Conservation (phyloP, 2,797 vertebrate genomes). For the Karalla daura region DNA sequence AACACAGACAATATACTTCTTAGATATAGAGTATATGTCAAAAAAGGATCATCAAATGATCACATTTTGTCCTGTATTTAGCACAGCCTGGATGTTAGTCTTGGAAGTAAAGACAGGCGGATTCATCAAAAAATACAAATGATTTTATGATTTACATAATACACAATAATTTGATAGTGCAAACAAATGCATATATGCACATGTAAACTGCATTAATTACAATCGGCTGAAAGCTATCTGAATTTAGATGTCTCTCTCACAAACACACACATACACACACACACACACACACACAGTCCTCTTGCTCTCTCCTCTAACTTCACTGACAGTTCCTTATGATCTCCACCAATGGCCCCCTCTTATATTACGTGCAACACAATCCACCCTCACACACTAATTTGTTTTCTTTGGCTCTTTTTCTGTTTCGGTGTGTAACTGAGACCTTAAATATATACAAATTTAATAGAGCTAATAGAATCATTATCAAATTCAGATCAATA, state of each 20-base stretch:
- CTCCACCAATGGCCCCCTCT: conserved; percentile 75
- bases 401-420: conserved; percentile 82
- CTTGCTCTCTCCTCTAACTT: conserved; percentile 74
- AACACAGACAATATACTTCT: too few relatives aligned
- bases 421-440: conserved; percentile 81
- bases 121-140: too few relatives aligned
- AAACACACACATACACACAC: conserved; percentile 45
- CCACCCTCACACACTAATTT: conserved; percentile 85
- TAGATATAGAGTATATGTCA: too few relatives aligned
- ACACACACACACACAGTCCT: conserved; percentile 54
- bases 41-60: too few relatives aligned
- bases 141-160: too few relatives aligned
- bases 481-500: conserved; percentile 90
- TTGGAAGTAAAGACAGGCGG: too few relatives aligned
- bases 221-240: conserved; percentile 3
- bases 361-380: conserved; percentile 87
- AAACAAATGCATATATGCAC: conserved; percentile 22
- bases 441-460: conserved; percentile 86
- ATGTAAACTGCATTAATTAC: conserved; percentile 27
- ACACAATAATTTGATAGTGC: not conserved
- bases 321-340: conserved; percentile 79
- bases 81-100: too few relatives aligned
- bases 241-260: too few relatives aligned
- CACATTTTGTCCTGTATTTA: too few relatives aligned
- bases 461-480: conserved; percentile 89